Conservation (phyloP, 1,140 invertebrate genomes). For the Lasioglossum baleicum region DNA sequence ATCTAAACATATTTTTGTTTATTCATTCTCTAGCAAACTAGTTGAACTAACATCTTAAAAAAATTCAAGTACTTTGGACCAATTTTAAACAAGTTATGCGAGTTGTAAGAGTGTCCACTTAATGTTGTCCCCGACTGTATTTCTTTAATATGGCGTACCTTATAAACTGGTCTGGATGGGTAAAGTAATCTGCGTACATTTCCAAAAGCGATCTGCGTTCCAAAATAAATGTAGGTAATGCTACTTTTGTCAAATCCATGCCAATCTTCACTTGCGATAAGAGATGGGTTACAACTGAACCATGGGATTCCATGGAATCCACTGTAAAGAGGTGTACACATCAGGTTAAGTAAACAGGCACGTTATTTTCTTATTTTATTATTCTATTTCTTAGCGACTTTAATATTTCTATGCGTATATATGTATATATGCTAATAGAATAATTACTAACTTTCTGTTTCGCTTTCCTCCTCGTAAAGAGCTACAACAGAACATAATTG, state of each 20-base stretch:
- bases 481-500: slow-evolving; percentile 80
- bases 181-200: slow-evolving; percentile 99
- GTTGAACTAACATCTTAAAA: too few relatives aligned
- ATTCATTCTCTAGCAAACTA: too few relatives aligned
- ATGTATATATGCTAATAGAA: slow-evolving; percentile 15
- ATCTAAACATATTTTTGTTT: too few relatives aligned
- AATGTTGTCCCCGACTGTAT: too few relatives aligned
- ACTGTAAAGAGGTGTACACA: slow-evolving; percentile 70
- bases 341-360: slow-evolving; percentile 26
- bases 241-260: slow-evolving; percentile 99
- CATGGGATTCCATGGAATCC: slow-evolving; percentile 94
- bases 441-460: slow-evolving; percentile 85
- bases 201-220: slow-evolving; percentile 96
- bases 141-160: slow-evolving; percentile 82
- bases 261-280: slow-evolving; percentile 98
- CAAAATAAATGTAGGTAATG: slow-evolving; percentile 97
- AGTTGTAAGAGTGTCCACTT: too few relatives aligned
- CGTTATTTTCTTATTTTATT: background rate
- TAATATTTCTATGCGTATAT: too few relatives aligned
- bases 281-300: slow-evolving; percentile 95
- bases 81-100: too few relatives aligned
- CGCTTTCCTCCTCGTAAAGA: slow-evolving; percentile 93
- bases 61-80: too few relatives aligned
- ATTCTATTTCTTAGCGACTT: background rate
- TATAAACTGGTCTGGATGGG: slow-evolving; percentile 97